These are phyloP conservation scores for Brachionus sp. DNA, from an alignment of 1,140 invertebrate genomes.

Conservation along the genomic window DNA sequence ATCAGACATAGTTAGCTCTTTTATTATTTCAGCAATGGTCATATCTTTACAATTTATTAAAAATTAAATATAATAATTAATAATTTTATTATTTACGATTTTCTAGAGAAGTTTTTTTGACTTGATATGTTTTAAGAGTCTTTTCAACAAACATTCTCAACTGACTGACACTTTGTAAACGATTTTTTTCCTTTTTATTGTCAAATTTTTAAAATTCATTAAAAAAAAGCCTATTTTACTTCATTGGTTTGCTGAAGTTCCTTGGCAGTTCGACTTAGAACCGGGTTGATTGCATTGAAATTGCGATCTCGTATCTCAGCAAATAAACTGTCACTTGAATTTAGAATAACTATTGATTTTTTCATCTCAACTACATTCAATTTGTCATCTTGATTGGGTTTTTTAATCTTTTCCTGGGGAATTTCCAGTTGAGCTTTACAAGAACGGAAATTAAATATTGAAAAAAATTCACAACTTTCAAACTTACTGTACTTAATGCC, in stretches of 20 bases:
- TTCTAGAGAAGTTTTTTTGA: conserved; percentile 76
- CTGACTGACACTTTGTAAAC: conserved; percentile 64
- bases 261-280: conserved; percentile 80
- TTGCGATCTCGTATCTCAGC: conserved; percentile 82
- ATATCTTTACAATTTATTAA: conserved; percentile 63
- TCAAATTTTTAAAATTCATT: conserved; percentile 2
- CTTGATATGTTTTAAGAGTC: conserved; percentile 75
- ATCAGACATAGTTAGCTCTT: conserved; percentile 68
- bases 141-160: conserved; percentile 88
- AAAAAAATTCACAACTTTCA: neutral
- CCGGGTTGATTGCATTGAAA: conserved; percentile 82
- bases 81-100: conserved; percentile 62
- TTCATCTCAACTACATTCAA: conserved; percentile 45
- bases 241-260: conserved; percentile 48
- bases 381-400: conserved; percentile 46
- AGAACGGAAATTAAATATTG: conserved; percentile 43
- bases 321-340: conserved; percentile 84
- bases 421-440: conserved; percentile 73
- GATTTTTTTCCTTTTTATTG: conserved; percentile 43
- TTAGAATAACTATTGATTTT: conserved; percentile 70
- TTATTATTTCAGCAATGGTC: conserved; percentile 72
- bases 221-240: neutral
- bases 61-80: neutral
- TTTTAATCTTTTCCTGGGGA: conserved; percentile 73
- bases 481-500: conserved; percentile 62